Evolutionary conservation across 2,797 vertebrate species (phyloP).

Genomic region (Mareca strepera): DNA sequence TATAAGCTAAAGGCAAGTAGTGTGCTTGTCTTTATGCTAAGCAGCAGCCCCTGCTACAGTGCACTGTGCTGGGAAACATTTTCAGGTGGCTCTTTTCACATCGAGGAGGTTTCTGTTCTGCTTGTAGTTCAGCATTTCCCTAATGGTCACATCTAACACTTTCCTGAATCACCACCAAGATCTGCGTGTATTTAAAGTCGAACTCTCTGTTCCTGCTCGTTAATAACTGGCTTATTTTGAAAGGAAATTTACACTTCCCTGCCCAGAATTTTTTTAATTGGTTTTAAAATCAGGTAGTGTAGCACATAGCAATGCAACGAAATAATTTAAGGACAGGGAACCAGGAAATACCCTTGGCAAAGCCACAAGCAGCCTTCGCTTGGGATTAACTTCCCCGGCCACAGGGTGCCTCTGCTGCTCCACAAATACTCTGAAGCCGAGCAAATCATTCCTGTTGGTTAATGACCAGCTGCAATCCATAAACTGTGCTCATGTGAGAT

Average conservation of each 20-base stretch:
- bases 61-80: not conserved
- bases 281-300: not conserved
- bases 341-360: not conserved
- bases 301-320: not conserved
- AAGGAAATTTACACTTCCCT: not conserved
- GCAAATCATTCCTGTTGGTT: slow-evolving; percentile 16
- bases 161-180: not conserved
- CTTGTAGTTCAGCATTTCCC: not conserved
- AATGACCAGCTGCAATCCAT: slow-evolving; percentile 51
- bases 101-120: not conserved
- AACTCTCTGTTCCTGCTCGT: not conserved
- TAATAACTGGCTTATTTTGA: not conserved
- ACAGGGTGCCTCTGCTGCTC: slow-evolving; percentile 70
- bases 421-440: slow-evolving; percentile 26
- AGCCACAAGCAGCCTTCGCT: not conserved
- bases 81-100: slow-evolving; percentile 4
- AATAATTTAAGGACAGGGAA: not conserved
- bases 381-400: slow-evolving; percentile 64
- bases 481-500: not conserved
- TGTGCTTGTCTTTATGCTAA: not conserved
- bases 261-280: not conserved
- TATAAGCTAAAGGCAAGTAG: not conserved
- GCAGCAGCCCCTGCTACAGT: not conserved
- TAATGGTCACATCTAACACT: not conserved
- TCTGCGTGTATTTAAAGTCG: not conserved